Conservation (phyloP, 2,797 vertebrate species). For the Diglossa cyanea region DNA sequence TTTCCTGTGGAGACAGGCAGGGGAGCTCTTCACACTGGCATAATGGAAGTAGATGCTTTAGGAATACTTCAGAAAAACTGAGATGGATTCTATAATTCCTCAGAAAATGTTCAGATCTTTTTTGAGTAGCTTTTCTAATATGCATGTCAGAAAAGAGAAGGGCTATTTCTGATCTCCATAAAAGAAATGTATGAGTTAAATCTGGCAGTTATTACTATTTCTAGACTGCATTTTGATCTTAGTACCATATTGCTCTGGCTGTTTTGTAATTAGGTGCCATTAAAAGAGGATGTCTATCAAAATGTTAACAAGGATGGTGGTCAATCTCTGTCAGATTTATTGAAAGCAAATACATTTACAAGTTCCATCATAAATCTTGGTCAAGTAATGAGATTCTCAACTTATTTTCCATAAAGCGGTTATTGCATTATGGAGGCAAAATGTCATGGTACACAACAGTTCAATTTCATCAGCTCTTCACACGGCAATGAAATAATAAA, state of each 20-base stretch:
- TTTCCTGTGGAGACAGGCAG: background rate
- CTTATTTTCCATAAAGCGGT: slow-evolving; percentile 47
- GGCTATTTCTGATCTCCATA: slow-evolving; percentile 24
- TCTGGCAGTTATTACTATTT: slow-evolving; percentile 28
- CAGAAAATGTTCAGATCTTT: background rate
- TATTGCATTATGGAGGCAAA: slow-evolving; percentile 43
- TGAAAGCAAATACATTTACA: slow-evolving; percentile 55
- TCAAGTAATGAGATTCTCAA: slow-evolving; percentile 44
- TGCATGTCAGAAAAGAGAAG: background rate
- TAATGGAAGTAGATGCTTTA: background rate
- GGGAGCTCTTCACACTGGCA: background rate
- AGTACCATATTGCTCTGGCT: background rate
- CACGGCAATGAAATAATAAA: background rate
- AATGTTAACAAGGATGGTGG: slow-evolving; percentile 28
- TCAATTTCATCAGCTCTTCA: slow-evolving; percentile 37
- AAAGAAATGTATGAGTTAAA: slow-evolving; percentile 42
- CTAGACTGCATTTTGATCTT: slow-evolving; percentile 42
- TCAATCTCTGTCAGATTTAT: slow-evolving; percentile 53
- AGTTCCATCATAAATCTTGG: slow-evolving; percentile 37
- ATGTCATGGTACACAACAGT: slow-evolving; percentile 19
- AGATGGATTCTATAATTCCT: background rate
- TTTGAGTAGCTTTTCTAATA: slow-evolving; percentile 4
- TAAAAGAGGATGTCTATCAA: slow-evolving; percentile 45
- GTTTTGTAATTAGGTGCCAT: slow-evolving; percentile 49
- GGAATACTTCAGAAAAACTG: background rate